Evolutionary conservation across 1,140 invertebrate species (phyloP), one percentile per base, ranked within the genome.

Genomic region (Habropoda laboriosa): DNA sequence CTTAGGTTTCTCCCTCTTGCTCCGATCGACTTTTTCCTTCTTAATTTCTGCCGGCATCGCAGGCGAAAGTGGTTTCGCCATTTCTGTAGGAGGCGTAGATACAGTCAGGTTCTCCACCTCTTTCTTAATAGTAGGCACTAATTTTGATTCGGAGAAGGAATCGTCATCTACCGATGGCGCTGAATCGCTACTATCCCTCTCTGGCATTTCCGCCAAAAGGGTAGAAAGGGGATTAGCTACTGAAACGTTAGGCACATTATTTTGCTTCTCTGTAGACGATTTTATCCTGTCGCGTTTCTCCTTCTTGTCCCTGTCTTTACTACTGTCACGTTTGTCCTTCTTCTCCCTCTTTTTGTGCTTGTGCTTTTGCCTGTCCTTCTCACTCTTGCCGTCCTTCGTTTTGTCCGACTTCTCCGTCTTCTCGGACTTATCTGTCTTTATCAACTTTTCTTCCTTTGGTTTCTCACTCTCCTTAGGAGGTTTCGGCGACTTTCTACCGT

Each of bases 251-350:
- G 83, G 68, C 24, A 80, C 63, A 55, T 84, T 82, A 38, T 87
- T 89, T 70, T 90, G 88, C 38, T 92, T 93, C 7, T 90, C 91
- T 16, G 42, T 86, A 12, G 78, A 75, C 7, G 83, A 86, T 70
- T 93, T 92, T 27, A 78, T 80, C 58, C 89, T 92, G 4, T 92
- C 89, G 10, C 91, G 83, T 87, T 92, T 93, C 45, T 95, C 89
- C 85, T 93, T 93, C 89, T 94, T 89, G 84, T 94, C 91, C 74
- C 88, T 82, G 13, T 93, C 92, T 53, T 90, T 92, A 21, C 92
- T 93, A 4, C 87, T 87, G 64, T 94, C 94, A 38, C 91, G 93
- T 82, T 94, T 95, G 45, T 96, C 95, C 86, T 92, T 93, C 47
- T 93, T 93, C 7, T 93, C 93, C 73, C 92, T 93, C 63, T 93